These are phyloP conservation scores for Proteles cristata DNA, from an alignment of 2,113 vertebrate genomes.

Conservation along the genomic window DNA sequence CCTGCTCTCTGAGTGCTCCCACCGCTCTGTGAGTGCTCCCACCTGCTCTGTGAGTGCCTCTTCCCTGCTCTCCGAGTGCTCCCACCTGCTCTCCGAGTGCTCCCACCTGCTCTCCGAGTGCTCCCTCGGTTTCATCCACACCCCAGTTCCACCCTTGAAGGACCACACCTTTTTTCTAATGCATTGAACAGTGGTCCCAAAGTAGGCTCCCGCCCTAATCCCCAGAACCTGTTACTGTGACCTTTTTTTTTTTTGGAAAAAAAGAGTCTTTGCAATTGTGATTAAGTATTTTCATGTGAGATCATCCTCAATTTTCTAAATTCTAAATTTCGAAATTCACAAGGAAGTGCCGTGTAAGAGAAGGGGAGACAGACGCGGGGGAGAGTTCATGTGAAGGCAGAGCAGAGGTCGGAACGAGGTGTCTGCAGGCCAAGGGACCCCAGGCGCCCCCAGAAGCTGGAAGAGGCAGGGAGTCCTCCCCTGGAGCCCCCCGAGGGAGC, in stretches of 20 bases:
- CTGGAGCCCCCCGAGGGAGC: rapidly evolving
- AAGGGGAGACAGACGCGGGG: not conserved
- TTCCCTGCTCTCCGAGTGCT: not conserved
- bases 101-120: not conserved
- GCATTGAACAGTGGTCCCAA: not conserved
- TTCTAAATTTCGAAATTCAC: not conserved
- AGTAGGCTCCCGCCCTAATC: not conserved
- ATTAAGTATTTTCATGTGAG: not conserved
- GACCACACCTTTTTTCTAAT: not conserved
- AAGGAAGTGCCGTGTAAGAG: not conserved
- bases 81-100: not conserved
- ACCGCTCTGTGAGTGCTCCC: not conserved
- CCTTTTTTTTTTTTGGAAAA: not conserved
- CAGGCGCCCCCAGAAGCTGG: too few species aligned
- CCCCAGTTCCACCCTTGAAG: not conserved
- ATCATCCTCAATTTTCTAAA: not conserved
- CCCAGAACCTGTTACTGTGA: not conserved
- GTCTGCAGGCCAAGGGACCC: rapidly evolving
- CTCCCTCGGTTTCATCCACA: not conserved
- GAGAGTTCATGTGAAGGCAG: too few species aligned
- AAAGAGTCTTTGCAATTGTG: not conserved
- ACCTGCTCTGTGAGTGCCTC: not conserved
- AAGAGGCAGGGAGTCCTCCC: too few species aligned
- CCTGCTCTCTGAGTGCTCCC: too few species aligned
- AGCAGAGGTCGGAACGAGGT: not conserved